Conservation (phyloP, 1,140 invertebrate species). For the Apocrypta bakeri region DNA sequence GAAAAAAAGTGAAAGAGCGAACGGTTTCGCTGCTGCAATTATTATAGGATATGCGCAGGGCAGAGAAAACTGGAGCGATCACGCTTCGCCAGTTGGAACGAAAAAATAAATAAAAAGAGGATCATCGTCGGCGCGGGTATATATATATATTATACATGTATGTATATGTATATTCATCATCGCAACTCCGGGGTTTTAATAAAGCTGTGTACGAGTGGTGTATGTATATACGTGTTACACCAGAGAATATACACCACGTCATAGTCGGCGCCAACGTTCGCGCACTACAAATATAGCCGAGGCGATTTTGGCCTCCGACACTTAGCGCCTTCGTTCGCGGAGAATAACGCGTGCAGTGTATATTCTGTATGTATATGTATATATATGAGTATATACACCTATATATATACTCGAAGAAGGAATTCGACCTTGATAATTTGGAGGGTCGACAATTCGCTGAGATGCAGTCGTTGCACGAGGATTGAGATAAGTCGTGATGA, state of each 20-base stretch:
- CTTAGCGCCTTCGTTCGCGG: background rate
- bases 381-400: background rate
- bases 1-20: conserved; percentile 14
- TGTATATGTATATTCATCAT: conserved; percentile 4
- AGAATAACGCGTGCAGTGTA: background rate
- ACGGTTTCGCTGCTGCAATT: background rate
- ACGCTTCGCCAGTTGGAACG: conserved; percentile 16
- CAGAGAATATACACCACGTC: background rate
- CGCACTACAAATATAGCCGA: conserved; percentile 18
- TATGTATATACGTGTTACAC: background rate
- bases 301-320: background rate
- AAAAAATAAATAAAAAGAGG: background rate
- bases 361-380: too few species aligned
- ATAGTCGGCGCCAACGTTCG: background rate
- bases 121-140: background rate
- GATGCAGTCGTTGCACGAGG: background rate
- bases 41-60: background rate
- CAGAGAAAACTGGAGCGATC: conserved; percentile 12
- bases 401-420: background rate
- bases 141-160: too few species aligned
- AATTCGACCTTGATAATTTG: conserved; percentile 6
- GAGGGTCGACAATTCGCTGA: background rate
- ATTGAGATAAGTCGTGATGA: background rate
- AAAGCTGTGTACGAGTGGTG: too few species aligned
- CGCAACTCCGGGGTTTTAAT: background rate